Evolutionary conservation across 2,888 invertebrate species (phyloP).

Genomic region (Plagiodera versicolora): DNA sequence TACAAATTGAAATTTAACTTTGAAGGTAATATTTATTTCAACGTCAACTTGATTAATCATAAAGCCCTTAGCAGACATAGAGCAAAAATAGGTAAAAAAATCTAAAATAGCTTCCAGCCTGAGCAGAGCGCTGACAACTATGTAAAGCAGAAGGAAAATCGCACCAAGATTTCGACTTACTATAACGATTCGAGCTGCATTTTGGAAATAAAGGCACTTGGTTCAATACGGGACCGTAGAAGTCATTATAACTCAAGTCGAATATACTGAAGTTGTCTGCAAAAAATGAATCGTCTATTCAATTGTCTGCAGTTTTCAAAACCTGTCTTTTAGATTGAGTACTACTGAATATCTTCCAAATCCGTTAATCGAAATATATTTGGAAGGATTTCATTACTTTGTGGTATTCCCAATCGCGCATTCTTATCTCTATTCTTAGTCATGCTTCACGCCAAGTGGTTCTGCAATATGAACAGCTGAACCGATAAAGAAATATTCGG

Average conservation of each 20-base stretch:
- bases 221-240: conserved; percentile 49
- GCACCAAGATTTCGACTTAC: conserved; percentile 45
- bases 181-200: conserved; percentile 50
- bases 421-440: background rate
- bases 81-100: background rate
- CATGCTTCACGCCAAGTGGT: background rate
- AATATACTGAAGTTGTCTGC: conserved; percentile 51
- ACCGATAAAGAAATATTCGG: background rate
- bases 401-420: no score
- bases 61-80: no score
- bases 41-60: no score
- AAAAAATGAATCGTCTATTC: conserved; percentile 24
- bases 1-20: no score
- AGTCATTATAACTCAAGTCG: conserved; percentile 50
- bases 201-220: conserved; percentile 52
- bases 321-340: no score
- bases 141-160: no score
- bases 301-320: no score
- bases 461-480: background rate
- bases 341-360: no score
- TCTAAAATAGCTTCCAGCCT: background rate
- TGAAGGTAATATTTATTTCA: no score
- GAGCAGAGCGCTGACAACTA: background rate
- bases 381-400: no score
- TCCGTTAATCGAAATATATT: no score